Conservation (phyloP, 2,113 vertebrate genomes). For the Laterallus jamaicensis region DNA sequence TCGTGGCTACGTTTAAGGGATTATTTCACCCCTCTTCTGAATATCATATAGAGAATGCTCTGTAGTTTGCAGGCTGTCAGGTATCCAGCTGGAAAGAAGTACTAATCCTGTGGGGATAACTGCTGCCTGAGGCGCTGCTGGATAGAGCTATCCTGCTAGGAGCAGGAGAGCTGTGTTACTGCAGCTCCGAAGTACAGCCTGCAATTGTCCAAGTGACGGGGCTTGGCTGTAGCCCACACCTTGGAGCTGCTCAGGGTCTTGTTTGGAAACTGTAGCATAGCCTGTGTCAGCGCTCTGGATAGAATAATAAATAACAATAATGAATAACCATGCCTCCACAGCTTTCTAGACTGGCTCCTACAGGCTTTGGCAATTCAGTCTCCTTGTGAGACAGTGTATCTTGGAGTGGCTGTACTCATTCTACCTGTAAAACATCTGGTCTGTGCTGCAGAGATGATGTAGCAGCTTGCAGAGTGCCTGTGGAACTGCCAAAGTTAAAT, state of each 20-base stretch:
- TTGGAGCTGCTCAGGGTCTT: not conserved
- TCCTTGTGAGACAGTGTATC: not conserved
- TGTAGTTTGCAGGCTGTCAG: not conserved
- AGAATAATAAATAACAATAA: not conserved
- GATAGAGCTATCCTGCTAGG: not conserved
- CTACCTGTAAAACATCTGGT: not conserved
- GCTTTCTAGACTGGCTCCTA: not conserved
- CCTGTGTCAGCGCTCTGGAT: not conserved
- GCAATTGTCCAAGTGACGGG: not conserved
- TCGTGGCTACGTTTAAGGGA: not conserved
- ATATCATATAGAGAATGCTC: not conserved
- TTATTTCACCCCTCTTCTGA: not conserved
- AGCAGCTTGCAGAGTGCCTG: not conserved
- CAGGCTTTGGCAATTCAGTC: not conserved
- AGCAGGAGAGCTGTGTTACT: rapidly evolving
- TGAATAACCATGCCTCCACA: rapidly evolving
- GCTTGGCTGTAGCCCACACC: not conserved
- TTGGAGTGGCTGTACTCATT: not conserved
- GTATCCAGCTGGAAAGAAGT: not conserved
- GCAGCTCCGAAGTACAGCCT: not conserved
- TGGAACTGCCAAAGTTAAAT: rapidly evolving
- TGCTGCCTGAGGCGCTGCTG: not conserved
- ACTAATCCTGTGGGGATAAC: not conserved
- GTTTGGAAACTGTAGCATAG: not conserved
- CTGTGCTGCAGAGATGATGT: not conserved